Evolutionary conservation across 2,797 vertebrate genomes (phyloP), one percentile per base, ranked within the genome.

Genomic region (Anableps anableps): DNA sequence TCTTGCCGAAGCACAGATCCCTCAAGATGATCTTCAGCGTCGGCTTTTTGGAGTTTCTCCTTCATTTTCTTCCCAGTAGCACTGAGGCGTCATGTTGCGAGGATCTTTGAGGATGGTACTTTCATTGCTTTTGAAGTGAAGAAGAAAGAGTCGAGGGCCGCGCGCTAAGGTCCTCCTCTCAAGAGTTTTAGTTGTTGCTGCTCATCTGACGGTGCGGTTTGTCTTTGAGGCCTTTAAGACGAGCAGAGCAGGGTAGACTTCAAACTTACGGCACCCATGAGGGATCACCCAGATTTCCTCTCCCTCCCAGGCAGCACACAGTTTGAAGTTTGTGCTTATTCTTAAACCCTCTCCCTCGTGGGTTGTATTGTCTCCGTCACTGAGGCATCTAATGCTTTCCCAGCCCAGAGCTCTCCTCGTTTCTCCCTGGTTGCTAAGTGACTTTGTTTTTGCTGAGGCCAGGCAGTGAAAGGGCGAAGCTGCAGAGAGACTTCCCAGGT

Each of bases 381-480:
- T 29, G 55, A 75, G 76, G 68, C 80, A 71, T 87, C 83, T 80
- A 84, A 88, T 29, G 68, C 79, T 86, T 90, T 91, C 90, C 85
- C 90, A 90, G 86, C 64, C 11, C 86, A 73, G 41, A 47, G 62
- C 81, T 88, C 82, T 82, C 86, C 88, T 89, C 76, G 75, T 85
- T 88, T 83, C 55, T 70, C 83, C 68, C 85, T 0, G 75, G 94
- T 95, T 95, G 93, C 94, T 93, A 93, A 89, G 94, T 84, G 87
- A 92, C 91, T 92, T 94, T 94, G 92, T 94, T 92, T 83, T 75
- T 77, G 68, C 66, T 21, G 34, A 77, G 81, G 87, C 84, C 74
- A 84, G 88, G 72, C 84, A 31, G 88, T 16, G 77, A 92, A 88
- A 92, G 87, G 83, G 88, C 84, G 88, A 91, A 84, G 86, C 82